Evolutionary conservation across 2,113 vertebrate species (phyloP), one percentile per base, ranked within the genome.

Genomic region (Recurvirostra avosetta): DNA sequence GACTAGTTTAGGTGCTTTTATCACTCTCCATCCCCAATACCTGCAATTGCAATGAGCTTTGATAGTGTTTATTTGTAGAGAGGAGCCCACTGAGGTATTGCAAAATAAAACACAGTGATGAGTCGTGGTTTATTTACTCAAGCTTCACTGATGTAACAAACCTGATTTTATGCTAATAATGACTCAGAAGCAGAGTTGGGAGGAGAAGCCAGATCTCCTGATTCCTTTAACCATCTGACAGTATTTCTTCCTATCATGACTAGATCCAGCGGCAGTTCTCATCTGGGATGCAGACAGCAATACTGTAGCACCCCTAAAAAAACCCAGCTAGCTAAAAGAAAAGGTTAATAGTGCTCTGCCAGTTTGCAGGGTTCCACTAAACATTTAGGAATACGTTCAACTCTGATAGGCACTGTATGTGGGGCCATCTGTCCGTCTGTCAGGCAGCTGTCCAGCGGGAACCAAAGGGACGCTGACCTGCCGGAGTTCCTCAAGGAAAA

Each of bases 101-200:
- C 96, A 97, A 97, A 97, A 97, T 93, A 94, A 96, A 96, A 88
- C 80, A 86, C 65, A 62, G 76, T 11, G 95, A 96, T 95, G 97
- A 97, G 94, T 94, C 4, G 80, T 94, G 92, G 94, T 96, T 97
- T 97, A 97, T 97, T 97, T 97, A 96, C 91, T 94, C 91, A 96
- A 94, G 94, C 86, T 89, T 91, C 88, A 89, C 80, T 97, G 97
- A 97, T 97, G 96, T 92, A 97, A 97, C 91, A 94, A 95, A 92
- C 94, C 92, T 97, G 94, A 94, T 97, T 97, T 97, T 95, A 79
- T 94, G 77, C 86, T 97, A 94, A 94, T 96, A 96, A 95, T 96
- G 91, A 96, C 88, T 96, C 88, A 96, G 94, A 83, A 92, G 61
- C 49, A 78, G 83, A 95, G 82, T 9, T 90, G 92, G 88, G 89